Conservation (phyloP, 2,113 vertebrate species). For the Martes martes region DNA sequence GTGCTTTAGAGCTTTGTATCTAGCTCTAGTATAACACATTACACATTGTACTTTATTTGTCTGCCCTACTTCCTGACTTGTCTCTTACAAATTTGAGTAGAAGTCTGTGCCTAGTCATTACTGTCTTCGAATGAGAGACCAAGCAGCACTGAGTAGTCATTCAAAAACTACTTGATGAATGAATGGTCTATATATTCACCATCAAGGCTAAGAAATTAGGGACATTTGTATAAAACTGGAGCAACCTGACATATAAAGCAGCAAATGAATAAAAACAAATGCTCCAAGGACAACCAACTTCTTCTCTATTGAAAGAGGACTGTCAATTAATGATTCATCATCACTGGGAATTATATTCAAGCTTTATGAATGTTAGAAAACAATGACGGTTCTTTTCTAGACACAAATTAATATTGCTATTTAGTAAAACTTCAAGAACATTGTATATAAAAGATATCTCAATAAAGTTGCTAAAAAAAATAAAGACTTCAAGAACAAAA, state of each 20-base stretch:
- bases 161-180: neutral
- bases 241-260: neutral
- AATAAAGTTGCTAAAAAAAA: neutral
- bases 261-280: neutral
- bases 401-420: slow-evolving; percentile 1
- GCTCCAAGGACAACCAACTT: neutral
- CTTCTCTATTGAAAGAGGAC: neutral
- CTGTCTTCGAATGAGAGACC: neutral
- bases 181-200: neutral
- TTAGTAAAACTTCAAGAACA: neutral
- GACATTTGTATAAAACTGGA: neutral
- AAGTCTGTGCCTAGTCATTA: neutral
- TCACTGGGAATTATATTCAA: neutral
- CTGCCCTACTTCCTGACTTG: neutral
- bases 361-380: neutral
- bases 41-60: neutral
- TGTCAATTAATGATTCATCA: neutral
- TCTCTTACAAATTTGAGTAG: neutral
- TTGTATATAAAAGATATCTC: neutral
- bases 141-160: neutral
- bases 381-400: neutral
- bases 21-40: neutral
- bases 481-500: neutral
- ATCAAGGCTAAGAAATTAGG: neutral
- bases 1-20: neutral